Evolutionary conservation across 2,113 vertebrate genomes (phyloP), one percentile per base, ranked within the genome.

Genomic region (Typhlomys cinereus): DNA sequence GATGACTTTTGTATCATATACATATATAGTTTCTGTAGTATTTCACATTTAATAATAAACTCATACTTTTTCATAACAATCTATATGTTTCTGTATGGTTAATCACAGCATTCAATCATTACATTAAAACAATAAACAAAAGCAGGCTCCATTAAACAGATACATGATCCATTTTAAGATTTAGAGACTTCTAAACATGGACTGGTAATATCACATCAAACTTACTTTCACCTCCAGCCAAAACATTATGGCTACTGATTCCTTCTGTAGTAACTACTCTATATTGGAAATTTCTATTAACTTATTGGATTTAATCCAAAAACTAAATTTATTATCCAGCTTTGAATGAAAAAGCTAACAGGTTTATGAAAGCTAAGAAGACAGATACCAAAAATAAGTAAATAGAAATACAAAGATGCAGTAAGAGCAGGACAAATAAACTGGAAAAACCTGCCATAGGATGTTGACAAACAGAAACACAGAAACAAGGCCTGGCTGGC

Each of bases 1-100:
- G 5, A 14, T 4, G 11, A 57, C 5, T 84, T 84, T 75, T 17
- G 23, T 54, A 1, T 8, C 9, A 14, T 59, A 34, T 39, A 5
- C 0, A 39, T 1, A 29, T 10, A 44, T 2, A 39, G 18, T 46
- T 69, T 23, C 4, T 36, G 5, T 7, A n/a, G 3, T 18, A 10
- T 71, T 90, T 71, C 36, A 59, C 39, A 80, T 0, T 44, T n/a
- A 93, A 57, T 46, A 48, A 3, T 31, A 18, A 57, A 73, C 34
- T 54, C 5, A 82, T 17, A 87, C 46, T 48, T 85, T 18, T 91
- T 85, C 31, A 70, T 2, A 39, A 9, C 91, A 54, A 64, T 52
- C 0, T 27, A 25, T 46, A 41, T 12, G 23, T n/a, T 48, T 91
- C 23, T 27, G 15, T 9, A 67, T 82, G 31, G 3, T 20, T 78